These are phyloP conservation scores for Colletes gigas DNA, from an alignment of 1,140 invertebrate genomes.

Conservation along the genomic window DNA sequence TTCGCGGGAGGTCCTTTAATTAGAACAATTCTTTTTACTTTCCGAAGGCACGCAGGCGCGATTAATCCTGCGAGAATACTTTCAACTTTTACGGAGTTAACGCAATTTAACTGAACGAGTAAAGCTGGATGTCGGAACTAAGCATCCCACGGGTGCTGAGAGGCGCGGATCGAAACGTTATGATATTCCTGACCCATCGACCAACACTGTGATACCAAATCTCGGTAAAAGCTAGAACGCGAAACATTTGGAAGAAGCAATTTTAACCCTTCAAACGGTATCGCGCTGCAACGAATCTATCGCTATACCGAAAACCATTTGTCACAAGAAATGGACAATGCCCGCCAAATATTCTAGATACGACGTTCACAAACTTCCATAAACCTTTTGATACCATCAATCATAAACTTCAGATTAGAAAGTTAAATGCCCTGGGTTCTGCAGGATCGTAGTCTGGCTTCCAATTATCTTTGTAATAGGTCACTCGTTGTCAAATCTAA, in stretches of 20 bases:
- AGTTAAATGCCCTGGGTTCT: no score
- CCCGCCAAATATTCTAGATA: no score
- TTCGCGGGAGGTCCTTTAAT: constrained; percentile 42
- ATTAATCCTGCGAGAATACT: constrained; percentile 39
- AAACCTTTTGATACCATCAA: no score
- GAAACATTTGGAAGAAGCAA: not conserved
- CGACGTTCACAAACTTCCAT: no score
- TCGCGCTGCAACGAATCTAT: no score
- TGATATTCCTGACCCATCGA: not conserved
- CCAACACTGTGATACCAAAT: not conserved
- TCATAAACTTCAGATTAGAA: no score
- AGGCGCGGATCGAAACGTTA: not conserved
- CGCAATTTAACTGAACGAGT: constrained; percentile 32
- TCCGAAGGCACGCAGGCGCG: constrained; percentile 20
- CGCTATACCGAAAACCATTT: no score
- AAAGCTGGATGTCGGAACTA: constrained; percentile 12
- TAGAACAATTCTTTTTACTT: constrained; percentile 31
- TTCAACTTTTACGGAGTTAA: constrained; percentile 18
- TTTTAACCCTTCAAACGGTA: no score
- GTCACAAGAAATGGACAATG: no score
- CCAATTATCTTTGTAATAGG: no score
- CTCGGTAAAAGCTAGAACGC: not conserved
- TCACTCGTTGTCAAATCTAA: no score
- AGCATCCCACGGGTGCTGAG: not conserved
- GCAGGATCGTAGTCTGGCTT: no score